Evolutionary conservation across 2,797 vertebrate species (phyloP).

Genomic region (Echeneis naucrates): DNA sequence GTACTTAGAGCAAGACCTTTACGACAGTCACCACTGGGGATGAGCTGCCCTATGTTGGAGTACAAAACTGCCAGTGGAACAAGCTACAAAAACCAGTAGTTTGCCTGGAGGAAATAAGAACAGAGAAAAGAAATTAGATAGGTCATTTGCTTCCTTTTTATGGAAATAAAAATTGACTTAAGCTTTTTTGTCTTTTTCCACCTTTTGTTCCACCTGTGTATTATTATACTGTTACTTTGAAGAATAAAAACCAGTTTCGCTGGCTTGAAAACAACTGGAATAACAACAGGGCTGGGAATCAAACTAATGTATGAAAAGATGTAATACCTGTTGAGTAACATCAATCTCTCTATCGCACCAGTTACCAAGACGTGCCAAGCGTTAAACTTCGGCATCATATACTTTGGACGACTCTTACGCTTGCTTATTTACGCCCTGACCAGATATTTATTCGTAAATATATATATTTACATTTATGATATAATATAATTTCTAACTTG

Average conservation of each 20-base stretch:
- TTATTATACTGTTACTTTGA: not conserved
- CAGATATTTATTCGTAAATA: no score
- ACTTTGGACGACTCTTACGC: not conserved
- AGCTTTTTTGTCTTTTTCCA: not conserved
- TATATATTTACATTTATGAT: no score
- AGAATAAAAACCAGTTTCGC: not conserved
- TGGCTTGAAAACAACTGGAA: not conserved
- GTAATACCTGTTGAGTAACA: not conserved
- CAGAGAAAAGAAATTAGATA: slow-evolving; percentile 19
- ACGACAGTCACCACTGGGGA: slow-evolving; percentile 17
- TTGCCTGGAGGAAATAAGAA: slow-evolving; percentile 37
- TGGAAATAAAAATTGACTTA: slow-evolving; percentile 16
- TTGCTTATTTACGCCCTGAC: not conserved
- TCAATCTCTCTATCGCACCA: not conserved
- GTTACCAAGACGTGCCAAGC: not conserved
- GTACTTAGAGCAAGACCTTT: slow-evolving; percentile 34
- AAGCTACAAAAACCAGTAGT: slow-evolving; percentile 31
- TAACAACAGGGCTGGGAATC: not conserved
- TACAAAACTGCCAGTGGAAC: slow-evolving; percentile 31
- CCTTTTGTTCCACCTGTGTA: no score
- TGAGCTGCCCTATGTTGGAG: slow-evolving; percentile 23
- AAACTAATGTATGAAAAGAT: not conserved
- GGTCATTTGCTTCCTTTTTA: not conserved
- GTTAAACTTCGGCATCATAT: not conserved
- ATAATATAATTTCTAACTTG: not conserved